phyloP scores from a whole-genome alignment of 53 echinoderm and acorn worm genomes.

The Luidia sarsii region DNA sequence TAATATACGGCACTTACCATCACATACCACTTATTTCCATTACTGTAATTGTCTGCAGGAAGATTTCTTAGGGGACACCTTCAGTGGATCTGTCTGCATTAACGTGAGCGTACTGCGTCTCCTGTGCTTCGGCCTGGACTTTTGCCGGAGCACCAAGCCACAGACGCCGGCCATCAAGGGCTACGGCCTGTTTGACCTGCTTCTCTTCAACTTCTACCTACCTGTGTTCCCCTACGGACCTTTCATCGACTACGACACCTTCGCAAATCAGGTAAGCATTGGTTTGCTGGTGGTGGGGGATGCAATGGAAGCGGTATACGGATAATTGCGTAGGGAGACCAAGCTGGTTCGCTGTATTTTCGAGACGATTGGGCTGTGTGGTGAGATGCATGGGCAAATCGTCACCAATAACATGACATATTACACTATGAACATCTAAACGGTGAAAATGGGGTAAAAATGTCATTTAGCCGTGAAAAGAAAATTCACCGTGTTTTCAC shows the following conservation, averaged over 20 bases:
- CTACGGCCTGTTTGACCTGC: constrained; percentile 60
- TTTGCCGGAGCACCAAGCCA: constrained; percentile 53
- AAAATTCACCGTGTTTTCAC: no score
- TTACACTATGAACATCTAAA: no score
- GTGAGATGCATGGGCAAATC: no score
- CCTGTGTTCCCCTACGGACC: constrained; percentile 81
- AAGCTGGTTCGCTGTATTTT: no score
- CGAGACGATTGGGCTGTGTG: no score
- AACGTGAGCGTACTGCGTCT: constrained; percentile 64
- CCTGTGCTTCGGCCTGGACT: constrained; percentile 80
- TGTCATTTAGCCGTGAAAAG: no score
- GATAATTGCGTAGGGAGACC: no score
- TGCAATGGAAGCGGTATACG: no score
- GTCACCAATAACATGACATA: no score
- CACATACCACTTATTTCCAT: neutral
- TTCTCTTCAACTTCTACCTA: constrained; percentile 75
- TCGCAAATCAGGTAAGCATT: constrained; percentile 64
- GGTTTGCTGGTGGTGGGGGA: no score
- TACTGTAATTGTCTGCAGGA: neutral
- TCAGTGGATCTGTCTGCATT: constrained; percentile 53
- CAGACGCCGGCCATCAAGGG: neutral
- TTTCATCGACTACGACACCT: constrained; percentile 69
- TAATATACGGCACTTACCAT: no score
- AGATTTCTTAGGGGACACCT: constrained; percentile 15
- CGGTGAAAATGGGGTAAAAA: no score